These are phyloP conservation scores for Heliconius hewitsoni DNA, from an alignment of 1,140 invertebrate species.

Conservation along the genomic window DNA sequence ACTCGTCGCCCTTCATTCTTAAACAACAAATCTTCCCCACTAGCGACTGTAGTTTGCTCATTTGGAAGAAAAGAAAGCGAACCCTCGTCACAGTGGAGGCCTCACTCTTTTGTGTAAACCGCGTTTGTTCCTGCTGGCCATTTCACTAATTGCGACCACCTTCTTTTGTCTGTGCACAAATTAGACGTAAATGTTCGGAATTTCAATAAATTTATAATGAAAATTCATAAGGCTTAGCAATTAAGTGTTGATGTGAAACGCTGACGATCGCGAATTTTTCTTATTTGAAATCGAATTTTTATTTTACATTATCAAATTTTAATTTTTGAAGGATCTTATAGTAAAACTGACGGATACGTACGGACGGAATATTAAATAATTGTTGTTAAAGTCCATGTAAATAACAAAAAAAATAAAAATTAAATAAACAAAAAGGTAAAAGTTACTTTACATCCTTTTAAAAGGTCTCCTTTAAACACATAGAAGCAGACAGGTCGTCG, in stretches of 20 bases:
- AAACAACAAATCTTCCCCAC: conserved; percentile 75
- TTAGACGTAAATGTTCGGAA: conserved; percentile 68
- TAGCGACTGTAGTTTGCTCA: conserved; percentile 76
- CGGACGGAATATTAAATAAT: neutral
- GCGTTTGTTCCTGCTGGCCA: conserved; percentile 77
- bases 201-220: conserved; percentile 52
- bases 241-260: conserved; percentile 32
- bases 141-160: conserved; percentile 78
- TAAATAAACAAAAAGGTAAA: neutral
- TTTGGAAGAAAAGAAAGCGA: conserved; percentile 79
- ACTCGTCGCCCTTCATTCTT: conserved; percentile 70
- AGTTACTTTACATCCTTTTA: neutral
- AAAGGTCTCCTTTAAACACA: conserved; percentile 30
- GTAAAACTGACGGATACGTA: no score
- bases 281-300: neutral
- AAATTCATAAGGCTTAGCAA: conserved; percentile 34
- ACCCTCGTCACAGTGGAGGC: conserved; percentile 61
- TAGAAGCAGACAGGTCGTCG: conserved; percentile 28
- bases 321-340: neutral
- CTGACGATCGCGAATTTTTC: conserved; percentile 19
- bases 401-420: neutral
- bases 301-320: neutral
- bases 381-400: neutral
- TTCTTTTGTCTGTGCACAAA: conserved; percentile 71
- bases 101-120: conserved; percentile 67